phyloP scores from a whole-genome alignment of 2,888 invertebrate genomes.

The Macrosiphum euphorbiae region DNA sequence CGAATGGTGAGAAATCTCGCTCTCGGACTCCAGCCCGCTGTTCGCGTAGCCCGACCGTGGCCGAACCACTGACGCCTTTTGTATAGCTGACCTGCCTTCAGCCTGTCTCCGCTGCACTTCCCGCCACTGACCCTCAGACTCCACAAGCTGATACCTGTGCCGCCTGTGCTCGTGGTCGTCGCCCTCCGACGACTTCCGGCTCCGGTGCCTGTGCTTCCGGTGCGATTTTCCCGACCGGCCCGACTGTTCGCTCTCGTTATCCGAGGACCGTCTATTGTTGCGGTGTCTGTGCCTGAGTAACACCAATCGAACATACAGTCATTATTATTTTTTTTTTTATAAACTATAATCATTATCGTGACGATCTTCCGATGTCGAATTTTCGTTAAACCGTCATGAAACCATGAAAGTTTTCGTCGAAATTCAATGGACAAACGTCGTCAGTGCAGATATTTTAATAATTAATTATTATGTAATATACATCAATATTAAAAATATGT shows the following conservation, averaged over 20 bases:
- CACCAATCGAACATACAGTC: not conserved
- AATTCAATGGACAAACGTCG: not conserved
- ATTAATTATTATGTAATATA: not conserved
- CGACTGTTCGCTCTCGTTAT: constrained; percentile 91
- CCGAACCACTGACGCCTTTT: constrained; percentile 79
- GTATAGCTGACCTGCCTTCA: constrained; percentile 74
- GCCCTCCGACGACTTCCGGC: constrained; percentile 67
- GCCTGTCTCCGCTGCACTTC: constrained; percentile 86
- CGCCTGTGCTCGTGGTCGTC: constrained; percentile 56
- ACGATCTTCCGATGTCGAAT: not conserved
- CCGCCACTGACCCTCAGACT: constrained; percentile 90
- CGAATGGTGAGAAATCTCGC: constrained; percentile 70
- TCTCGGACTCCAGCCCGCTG: constrained; percentile 72
- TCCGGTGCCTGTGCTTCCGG: constrained; percentile 67
- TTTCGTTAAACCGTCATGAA: not conserved
- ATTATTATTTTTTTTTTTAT: not conserved
- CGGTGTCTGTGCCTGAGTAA: constrained; percentile 77
- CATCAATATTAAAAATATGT: not conserved
- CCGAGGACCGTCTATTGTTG: constrained; percentile 82
- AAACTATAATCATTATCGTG: not conserved
- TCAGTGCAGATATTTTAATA: not conserved
- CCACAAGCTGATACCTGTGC: constrained; percentile 80
- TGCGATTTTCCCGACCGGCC: constrained; percentile 76
- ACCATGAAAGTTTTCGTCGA: not conserved
- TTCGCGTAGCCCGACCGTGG: constrained; percentile 70